Percentiles rank a stretch among this genome's conserved stretches.
Evolutionary conservation across 2,797 vertebrate genomes (phyloP).

Genomic region (Cetoscarus ocellatus): DNA sequence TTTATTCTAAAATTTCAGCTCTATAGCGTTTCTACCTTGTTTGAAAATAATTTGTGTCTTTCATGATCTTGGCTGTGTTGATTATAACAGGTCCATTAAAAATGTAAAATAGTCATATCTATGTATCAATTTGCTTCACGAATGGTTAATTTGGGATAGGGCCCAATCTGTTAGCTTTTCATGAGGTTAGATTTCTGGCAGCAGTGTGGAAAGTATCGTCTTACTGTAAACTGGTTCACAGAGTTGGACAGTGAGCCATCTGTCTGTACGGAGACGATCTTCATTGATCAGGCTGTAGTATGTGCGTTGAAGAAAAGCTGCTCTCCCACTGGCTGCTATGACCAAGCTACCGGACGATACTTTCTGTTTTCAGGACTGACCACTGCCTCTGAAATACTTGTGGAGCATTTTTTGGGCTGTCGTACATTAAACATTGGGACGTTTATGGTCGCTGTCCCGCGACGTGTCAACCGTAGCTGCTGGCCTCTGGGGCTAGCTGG

Average conservation of each 20-base stretch:
- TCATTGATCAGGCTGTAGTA: conserved; percentile 27
- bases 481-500: conserved; percentile 74
- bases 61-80: too few species aligned
- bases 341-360: conserved; percentile 62
- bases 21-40: too few species aligned
- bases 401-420: neutral
- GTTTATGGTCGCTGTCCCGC: conserved; percentile 63
- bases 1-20: too few species aligned
- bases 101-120: too few species aligned
- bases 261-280: conserved; percentile 59
- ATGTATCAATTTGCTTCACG: too few species aligned
- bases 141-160: too few species aligned
- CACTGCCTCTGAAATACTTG: conserved; percentile 18
- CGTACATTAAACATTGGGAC: neutral
- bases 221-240: neutral
- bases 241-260: neutral
- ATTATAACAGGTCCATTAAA: too few species aligned
- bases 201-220: too few species aligned
- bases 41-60: too few species aligned
- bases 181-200: too few species aligned
- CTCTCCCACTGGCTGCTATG: conserved; percentile 63
- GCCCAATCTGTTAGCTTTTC: too few species aligned
- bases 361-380: conserved; percentile 42
- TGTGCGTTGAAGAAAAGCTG: conserved; percentile 38
- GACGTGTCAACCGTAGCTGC: conserved; percentile 56